phyloP scores from a whole-genome alignment of 2,113 vertebrate genomes.

The Oplegnathus fasciatus region DNA sequence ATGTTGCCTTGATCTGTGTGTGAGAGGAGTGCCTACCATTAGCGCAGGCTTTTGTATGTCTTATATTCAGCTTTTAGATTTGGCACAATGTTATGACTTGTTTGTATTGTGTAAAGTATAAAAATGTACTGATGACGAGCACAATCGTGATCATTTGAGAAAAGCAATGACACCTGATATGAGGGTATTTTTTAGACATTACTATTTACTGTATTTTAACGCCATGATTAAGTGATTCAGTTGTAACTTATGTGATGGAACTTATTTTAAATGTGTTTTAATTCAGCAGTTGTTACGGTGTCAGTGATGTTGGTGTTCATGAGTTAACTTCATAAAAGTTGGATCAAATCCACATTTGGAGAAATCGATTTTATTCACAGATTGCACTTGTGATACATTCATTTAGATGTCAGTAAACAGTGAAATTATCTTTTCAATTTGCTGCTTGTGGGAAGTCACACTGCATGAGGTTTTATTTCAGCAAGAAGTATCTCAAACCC shows the following conservation, averaged over 20 bases:
- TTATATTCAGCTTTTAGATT: conserved; percentile 59
- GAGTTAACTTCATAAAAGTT: conserved; percentile 18
- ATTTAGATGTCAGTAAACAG: conserved; percentile 56
- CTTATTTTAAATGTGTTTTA: conserved; percentile 52
- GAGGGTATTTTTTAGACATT: conserved; percentile 42
- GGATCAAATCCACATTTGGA: conserved; percentile 24
- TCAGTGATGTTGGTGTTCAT: conserved; percentile 56
- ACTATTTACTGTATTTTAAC: conserved; percentile 39
- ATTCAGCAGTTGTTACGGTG: conserved; percentile 29
- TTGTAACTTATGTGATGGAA: conserved; percentile 56
- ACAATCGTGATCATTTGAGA: conserved; percentile 57
- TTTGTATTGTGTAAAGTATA: conserved; percentile 62
- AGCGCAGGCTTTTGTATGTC: conserved; percentile 50
- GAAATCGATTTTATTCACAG: conserved; percentile 63
- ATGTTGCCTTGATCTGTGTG: conserved; percentile 34
- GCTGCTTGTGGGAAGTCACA: conserved; percentile 32
- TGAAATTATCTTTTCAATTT: conserved; percentile 25
- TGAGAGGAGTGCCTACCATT: conserved; percentile 9
- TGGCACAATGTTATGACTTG: conserved; percentile 48
- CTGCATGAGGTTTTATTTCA: conserved; percentile 57
- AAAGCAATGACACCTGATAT: conserved; percentile 31
- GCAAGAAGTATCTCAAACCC: conserved; percentile 26
- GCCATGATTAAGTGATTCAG: conserved; percentile 53
- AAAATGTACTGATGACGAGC: conserved; percentile 17
- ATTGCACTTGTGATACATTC: conserved; percentile 71